Evolutionary conservation across 1,140 invertebrate genomes (phyloP), one percentile per base, ranked within the genome.

Genomic region (Trichomalopsis sarcophagae): DNA sequence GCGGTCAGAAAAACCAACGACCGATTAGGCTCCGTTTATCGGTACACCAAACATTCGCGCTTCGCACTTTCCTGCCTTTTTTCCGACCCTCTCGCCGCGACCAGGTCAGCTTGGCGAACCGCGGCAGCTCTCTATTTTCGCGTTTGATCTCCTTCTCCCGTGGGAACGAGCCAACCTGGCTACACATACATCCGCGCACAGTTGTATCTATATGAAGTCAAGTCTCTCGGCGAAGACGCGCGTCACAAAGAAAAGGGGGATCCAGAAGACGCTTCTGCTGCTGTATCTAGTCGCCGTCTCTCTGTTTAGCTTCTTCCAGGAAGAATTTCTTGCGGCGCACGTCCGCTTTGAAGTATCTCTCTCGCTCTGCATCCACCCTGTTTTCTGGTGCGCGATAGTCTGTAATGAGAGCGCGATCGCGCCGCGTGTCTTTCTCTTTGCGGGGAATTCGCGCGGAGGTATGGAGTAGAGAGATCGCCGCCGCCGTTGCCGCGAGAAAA

Each of bases 291-390:
- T 55, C 50, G 78, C 30, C 33, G 23, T 66, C 76, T 84, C 44
- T 74, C 23, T 75, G 62, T 81, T 50, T 81, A 69, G 55, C 36
- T 21, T 76, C 87, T 91, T 90, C 89, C 88, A 88, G 88, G 90
- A 90, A 91, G 87, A 89, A 89, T 88, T 90, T 89, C 86, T 89
- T 89, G 88, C 85, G 86, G 86, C 87, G 88, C 87, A 71, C 81
- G 85, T 89, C 86, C 87, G 87, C 87, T 90, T 90, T 89, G 88
- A 89, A 88, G 89, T 88, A 87, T 88, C 88, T 89, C 86, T 88
- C 87, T 86, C 23, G 0, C 50, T 36, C n/a, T 14, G 47, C 83
- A 17, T 62, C 69, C 44, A 66, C 71, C 62, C 69, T 79, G 74
- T 84, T 78, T 84, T 84, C 83, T 74, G 50, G 27, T 13, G 44